phyloP scores from a whole-genome alignment of 1,140 invertebrate genomes.

The Augochlora pura region DNA sequence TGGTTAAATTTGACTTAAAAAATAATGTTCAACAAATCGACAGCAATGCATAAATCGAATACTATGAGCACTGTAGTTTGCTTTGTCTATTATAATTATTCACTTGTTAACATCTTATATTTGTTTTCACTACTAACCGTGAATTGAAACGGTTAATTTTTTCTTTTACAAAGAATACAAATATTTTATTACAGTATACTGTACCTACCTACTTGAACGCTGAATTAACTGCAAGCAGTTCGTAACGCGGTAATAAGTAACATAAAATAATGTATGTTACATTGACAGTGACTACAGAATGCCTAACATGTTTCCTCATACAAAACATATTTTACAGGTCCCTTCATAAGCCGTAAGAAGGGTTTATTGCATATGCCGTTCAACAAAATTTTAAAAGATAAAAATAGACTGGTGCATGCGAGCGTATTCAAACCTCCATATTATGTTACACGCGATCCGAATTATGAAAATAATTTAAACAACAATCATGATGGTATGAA shows the following conservation, averaged over 20 bases:
- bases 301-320: neutral
- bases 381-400: conserved; percentile 58
- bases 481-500: conserved; percentile 39
- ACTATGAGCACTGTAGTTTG: conserved; percentile 18
- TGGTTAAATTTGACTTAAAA: neutral
- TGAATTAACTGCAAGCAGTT: conserved; percentile 42
- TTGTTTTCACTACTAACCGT: conserved; percentile 38
- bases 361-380: neutral
- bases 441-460: conserved; percentile 58
- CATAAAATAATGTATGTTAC: conserved; percentile 32
- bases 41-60: neutral
- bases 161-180: conserved; percentile 31
- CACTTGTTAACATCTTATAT: conserved; percentile 21
- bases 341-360: conserved; percentile 19
- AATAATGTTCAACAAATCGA: neutral
- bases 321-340: conserved; percentile 23
- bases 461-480: conserved; percentile 61
- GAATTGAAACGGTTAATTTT: conserved; percentile 30
- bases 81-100: conserved; percentile 3
- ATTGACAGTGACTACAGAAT: neutral
- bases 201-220: conserved; percentile 49
- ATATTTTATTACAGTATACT: conserved; percentile 52
- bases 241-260: conserved; percentile 31
- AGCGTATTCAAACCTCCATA: conserved; percentile 33
- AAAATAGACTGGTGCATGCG: conserved; percentile 62